A percentile compares a stretch with the other conserved stretches of the same genome.
These are phyloP conservation scores for Peromyscus eremicus DNA, from an alignment of 2,797 vertebrate species.

Conservation along the genomic window DNA sequence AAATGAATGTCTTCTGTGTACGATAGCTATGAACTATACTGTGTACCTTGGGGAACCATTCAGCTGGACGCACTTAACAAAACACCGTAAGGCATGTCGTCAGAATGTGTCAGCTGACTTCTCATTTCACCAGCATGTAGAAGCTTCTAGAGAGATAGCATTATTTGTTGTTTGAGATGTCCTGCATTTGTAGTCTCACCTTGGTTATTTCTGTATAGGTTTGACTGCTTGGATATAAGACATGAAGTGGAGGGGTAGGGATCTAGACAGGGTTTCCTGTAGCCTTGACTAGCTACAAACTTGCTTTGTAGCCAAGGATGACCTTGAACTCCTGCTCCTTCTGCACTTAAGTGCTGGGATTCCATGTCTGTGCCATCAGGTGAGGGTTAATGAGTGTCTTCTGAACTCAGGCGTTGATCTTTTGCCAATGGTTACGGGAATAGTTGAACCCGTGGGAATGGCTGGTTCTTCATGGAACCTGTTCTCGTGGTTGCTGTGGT, in stretches of 20 bases:
- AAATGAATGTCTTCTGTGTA: background rate
- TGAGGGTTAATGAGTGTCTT: background rate
- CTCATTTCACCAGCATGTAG: conserved; percentile 66
- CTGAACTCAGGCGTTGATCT: background rate
- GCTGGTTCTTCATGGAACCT: conserved; percentile 48
- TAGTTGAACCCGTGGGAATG: conserved; percentile 33
- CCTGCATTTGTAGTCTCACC: conserved; percentile 35
- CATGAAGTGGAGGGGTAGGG: background rate
- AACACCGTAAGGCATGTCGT: background rate
- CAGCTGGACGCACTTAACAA: conserved; percentile 59
- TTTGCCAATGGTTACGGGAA: background rate
- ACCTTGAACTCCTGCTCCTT: background rate
- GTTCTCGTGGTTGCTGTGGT: conserved; percentile 29
- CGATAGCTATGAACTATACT: conserved; percentile 26
- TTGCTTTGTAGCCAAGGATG: background rate
- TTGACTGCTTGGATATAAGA: conserved; percentile 34
- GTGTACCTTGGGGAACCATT: conserved; percentile 58
- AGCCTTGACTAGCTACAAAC: background rate
- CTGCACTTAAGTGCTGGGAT: background rate
- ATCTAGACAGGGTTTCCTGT: background rate
- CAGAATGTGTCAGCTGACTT: conserved; percentile 61
- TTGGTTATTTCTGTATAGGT: conserved; percentile 31
- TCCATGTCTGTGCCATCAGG: background rate
- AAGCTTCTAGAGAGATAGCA: conserved; percentile 59
- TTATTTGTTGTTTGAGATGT: conserved; percentile 64